Evolutionary conservation across 2,113 vertebrate genomes (phyloP).

Genomic region (Falco punctatus): DNA sequence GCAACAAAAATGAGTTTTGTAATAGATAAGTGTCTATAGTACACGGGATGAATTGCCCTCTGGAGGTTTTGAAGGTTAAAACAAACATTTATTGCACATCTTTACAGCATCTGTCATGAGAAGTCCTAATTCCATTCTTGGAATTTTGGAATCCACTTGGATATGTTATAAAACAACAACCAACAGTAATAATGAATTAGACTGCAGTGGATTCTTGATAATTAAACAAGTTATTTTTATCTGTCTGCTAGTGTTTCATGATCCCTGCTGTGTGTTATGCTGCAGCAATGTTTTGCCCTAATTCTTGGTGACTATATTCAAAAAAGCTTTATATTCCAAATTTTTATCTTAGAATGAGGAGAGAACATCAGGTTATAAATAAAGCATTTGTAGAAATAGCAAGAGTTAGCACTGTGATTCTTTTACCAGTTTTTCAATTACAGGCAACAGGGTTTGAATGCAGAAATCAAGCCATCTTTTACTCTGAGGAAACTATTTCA

Average conservation of each 20-base stretch:
- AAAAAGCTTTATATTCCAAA: neutral
- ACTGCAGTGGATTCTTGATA: neutral
- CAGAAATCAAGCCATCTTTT: constrained; percentile 28
- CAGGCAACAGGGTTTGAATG: neutral
- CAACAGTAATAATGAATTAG: neutral
- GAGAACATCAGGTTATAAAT: constrained; percentile 8
- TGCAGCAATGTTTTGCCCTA: neutral
- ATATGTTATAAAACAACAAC: neutral
- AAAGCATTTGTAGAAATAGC: constrained; percentile 13
- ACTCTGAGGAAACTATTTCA: neutral
- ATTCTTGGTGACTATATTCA: neutral
- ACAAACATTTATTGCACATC: neutral
- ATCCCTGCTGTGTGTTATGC: neutral
- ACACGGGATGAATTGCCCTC: neutral
- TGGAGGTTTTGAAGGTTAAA: neutral
- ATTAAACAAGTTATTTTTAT: neutral
- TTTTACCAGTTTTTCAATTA: constrained; percentile 13
- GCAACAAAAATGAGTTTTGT: neutral
- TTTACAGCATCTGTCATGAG: neutral
- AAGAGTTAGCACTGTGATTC: neutral
- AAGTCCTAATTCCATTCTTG: neutral
- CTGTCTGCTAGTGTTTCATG: neutral
- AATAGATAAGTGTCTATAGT: neutral
- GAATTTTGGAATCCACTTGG: neutral
- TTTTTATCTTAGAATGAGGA: neutral